Conservation (phyloP, 1,140 invertebrate species). For the Homarus americanus region DNA sequence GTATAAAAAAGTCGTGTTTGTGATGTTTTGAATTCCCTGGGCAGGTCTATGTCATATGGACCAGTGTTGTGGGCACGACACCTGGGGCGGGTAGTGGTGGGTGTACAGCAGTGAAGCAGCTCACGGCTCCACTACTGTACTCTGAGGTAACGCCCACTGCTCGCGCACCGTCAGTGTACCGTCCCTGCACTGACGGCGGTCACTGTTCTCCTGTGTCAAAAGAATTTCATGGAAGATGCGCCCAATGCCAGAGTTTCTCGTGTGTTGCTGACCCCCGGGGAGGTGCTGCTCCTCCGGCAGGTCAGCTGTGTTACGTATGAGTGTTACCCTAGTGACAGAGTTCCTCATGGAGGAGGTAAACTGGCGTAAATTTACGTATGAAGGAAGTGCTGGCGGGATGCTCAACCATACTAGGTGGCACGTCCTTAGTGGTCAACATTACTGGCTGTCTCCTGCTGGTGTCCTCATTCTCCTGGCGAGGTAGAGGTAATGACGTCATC, state of each 20-base stretch:
- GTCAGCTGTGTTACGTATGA: neutral
- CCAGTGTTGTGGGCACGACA: neutral
- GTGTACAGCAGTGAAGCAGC: neutral
- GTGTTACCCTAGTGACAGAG: neutral
- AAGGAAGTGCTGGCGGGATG: neutral
- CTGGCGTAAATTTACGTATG: neutral
- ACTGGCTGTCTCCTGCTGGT: too few species aligned
- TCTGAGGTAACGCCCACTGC: neutral
- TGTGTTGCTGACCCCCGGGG: too few species aligned
- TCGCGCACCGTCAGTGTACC: neutral
- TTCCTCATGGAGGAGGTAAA: neutral
- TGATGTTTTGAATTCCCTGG: constrained; percentile 29
- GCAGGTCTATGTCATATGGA: neutral
- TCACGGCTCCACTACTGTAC: neutral
- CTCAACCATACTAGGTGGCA: too few species aligned
- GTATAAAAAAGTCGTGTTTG: constrained; percentile 59
- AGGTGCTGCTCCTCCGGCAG: neutral
- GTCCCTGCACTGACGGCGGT: neutral
- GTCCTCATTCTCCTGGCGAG: neutral
- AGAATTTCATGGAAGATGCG: neutral
- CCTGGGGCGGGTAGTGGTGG: neutral
- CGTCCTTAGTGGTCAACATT: too few species aligned
- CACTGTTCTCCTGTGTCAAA: neutral
- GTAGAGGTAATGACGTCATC: neutral
- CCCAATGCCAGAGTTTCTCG: neutral